phyloP scores from a whole-genome alignment of 2,113 vertebrate genomes.

The Antigone vipio region DNA sequence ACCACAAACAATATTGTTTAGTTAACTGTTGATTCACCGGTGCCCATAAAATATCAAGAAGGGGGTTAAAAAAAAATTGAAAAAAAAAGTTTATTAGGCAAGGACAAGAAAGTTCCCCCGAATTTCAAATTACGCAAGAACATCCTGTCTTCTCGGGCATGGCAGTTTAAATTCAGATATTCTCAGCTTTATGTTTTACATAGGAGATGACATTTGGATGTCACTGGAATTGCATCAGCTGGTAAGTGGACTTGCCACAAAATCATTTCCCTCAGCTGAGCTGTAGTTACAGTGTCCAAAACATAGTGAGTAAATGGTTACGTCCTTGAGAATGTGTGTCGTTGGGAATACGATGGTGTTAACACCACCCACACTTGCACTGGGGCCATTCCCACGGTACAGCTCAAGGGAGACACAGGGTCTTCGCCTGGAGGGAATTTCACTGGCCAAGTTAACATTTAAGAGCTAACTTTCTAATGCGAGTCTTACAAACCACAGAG shows the following conservation, averaged over 20 bases:
- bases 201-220: background rate
- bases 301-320: conserved; percentile 16
- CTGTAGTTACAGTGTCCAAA: conserved; percentile 60
- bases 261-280: background rate
- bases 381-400: conserved; percentile 54
- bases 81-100: background rate
- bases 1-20: background rate
- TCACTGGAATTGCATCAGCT: conserved; percentile 47
- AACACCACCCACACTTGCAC: conserved; percentile 8
- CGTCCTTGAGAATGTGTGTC: background rate
- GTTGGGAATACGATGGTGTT: background rate
- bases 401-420: conserved; percentile 12
- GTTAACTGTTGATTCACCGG: background rate
- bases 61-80: background rate
- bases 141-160: conserved; percentile 18
- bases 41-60: background rate
- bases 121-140: conserved; percentile 20
- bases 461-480: conserved; percentile 52
- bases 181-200: conserved; percentile 29
- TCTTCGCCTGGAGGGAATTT: conserved; percentile 57
- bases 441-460: conserved; percentile 19
- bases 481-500: conserved; percentile 51
- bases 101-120: background rate
- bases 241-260: background rate
- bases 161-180: background rate